Evolutionary conservation across 2,888 invertebrate genomes (phyloP), one percentile per base, ranked within the genome.

Genomic region (Branchipolynoe longqiensis): DNA sequence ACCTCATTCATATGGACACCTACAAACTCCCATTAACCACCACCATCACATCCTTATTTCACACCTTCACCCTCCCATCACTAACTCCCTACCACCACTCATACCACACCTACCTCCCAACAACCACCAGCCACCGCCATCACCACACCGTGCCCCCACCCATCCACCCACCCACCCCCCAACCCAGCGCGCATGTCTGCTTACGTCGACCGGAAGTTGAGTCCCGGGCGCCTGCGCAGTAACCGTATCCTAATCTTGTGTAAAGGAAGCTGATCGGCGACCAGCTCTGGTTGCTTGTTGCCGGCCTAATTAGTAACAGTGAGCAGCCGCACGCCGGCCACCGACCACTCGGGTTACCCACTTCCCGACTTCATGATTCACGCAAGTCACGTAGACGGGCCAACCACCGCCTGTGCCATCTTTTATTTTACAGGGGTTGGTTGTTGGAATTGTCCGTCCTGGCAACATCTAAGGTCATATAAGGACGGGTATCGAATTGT

Each of bases 271-370:
- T 33, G 69, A 69, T 69, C 69, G 69, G n/a, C 6, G 38, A 6
- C 36, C 36, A 22, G 1, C 69, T 69, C 69, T 33, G 69, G 69
- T 69, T 69, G 69, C 69, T 69, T 33, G 69, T 33, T 12, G 14
- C 36, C 69, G 69, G 36, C 69, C 69, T 69, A 69, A 69, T 69
- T 69, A 69, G 69, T 69, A 69, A 69, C 38, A 69, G 69, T 69
- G 38, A 33, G 36, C 69, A n/a, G 69, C 69, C 2, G 38, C 36
- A 33, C 12, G 69, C 36, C 69, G 69, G 69, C 1, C 12, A 18
- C 33, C 36, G n/a, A 2, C 69, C n/a, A 25, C 38, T 69, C 33
- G 12, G 14, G 33, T 69, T 69, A n/a, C 69, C 69, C 38, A 69
- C 69, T 69, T 69, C 38, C 69, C 69, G 69, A 69, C 69, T 69